These are phyloP conservation scores for Sphenopsis melanotis DNA, from an alignment of 2,797 vertebrate species.

Conservation along the genomic window DNA sequence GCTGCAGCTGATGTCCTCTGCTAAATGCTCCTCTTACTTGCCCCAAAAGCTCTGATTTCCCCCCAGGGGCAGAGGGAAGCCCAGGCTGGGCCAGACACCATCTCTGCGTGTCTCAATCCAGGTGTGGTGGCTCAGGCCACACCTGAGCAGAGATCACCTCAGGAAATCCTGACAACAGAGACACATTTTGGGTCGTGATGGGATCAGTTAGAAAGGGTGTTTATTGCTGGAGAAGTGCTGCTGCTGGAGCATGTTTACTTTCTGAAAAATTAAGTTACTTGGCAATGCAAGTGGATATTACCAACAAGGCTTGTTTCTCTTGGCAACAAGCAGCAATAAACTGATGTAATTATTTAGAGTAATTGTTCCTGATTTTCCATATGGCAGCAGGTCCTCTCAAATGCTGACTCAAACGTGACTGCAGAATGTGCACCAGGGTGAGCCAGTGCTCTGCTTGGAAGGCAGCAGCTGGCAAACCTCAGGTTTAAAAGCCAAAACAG, in stretches of 20 bases:
- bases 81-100: background rate
- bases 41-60: background rate
- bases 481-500: background rate
- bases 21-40: background rate
- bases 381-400: background rate
- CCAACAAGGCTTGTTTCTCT: conserved; percentile 35
- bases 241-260: background rate
- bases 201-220: background rate
- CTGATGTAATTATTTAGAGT: conserved; percentile 37
- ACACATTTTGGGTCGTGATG: background rate
- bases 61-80: background rate
- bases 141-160: background rate
- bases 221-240: background rate
- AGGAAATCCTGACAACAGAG: background rate
- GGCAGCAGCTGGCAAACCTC: background rate
- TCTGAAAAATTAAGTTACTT: conserved; percentile 25
- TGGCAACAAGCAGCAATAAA: conserved; percentile 42
- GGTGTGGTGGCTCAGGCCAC: background rate
- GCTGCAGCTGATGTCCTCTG: fast-evolving
- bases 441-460: background rate
- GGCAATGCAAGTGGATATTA: background rate
- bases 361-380: conserved; percentile 20
- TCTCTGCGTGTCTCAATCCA: fast-evolving
- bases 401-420: background rate
- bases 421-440: background rate